Conservation (phyloP, 2,888 invertebrate species). For the Drosophila parthenogenetica region DNA sequence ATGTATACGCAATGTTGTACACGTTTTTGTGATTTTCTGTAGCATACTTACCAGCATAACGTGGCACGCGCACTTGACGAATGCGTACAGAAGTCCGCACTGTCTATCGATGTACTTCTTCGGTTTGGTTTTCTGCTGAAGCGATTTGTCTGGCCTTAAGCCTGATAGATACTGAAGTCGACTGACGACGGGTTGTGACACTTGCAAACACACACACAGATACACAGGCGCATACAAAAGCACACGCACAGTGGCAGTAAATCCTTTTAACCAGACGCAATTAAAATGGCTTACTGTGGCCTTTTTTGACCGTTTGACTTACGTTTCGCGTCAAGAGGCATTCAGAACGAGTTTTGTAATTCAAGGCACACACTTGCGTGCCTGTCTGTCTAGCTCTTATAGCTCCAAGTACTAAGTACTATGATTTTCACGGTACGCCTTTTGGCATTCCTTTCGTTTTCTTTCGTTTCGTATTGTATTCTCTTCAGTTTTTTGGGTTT, state of each 20-base stretch:
- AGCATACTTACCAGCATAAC: conserved; percentile 41
- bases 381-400: not conserved
- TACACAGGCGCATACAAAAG: conserved; percentile 21
- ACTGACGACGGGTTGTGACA: conserved; percentile 19
- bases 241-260: conserved; percentile 39
- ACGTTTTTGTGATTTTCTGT: conserved; percentile 4
- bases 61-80: conserved; percentile 17
- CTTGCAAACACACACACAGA: conserved; percentile 33
- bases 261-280: conserved; percentile 60
- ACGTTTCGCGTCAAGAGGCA: conserved; percentile 28
- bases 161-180: conserved; percentile 5
- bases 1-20: conserved; percentile 38
- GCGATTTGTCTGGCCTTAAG: conserved; percentile 40
- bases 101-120: conserved; percentile 1
- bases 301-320: conserved; percentile 57
- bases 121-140: conserved; percentile 21
- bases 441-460: conserved; percentile 12
- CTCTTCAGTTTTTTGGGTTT: conserved; percentile 9
- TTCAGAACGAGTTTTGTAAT: conserved; percentile 19
- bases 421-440: conserved; percentile 37
- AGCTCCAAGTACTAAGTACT: conserved; percentile 9
- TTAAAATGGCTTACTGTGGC: conserved; percentile 58
- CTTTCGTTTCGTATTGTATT: not conserved
- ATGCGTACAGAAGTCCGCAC: not conserved
- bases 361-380: conserved; percentile 31